Evolutionary conservation across 1,140 invertebrate species (phyloP), one percentile per base, ranked within the genome.

Genomic region (Diabrotica undecimpunctata): DNA sequence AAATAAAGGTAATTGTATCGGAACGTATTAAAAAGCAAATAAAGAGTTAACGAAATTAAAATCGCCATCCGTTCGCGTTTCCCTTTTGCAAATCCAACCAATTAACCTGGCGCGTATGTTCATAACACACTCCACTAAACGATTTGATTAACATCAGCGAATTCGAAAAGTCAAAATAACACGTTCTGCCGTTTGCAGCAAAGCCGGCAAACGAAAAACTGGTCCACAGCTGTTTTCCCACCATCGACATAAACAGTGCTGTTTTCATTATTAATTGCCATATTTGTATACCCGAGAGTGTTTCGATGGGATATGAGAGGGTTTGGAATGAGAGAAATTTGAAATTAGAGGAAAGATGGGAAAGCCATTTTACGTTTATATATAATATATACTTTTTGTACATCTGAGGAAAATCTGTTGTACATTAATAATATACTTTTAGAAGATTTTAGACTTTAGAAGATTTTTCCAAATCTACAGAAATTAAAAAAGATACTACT

Each of bases 211-310:
- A 57, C 55, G 37, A 57, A 57, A 57, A 57, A 46, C 41, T 36
- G 37, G 12, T 57, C 41, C 41, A 46, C 36, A 57, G 55, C 55
- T 57, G 55, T 57, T 57, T 57, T 46, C 11, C 55, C 55, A 12
- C 37, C 36, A 57, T 46, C 41, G 8, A 38, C 55, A 37, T 38
- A 37, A 57, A 57, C 55, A 57, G 37, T 57, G 12, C 25, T 57
- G 55, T 57, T 57, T 57, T 57, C 55, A 57, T 57, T 57, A 41
- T 57, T 57, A 57, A 57, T 57, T 57, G 55, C 55, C 55, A 57
- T 57, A 57, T 57, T 57, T 41, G 55, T 37, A 57, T 37, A 57
- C 55, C n/a, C 25, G 55, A 57, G 55, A 57, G 55, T 36, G 55
- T 57, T 57, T 57, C 9, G 8, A 37, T 13, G 11, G 55, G 55